A percentile compares a stretch with the other conserved stretches of the same genome.
Conservation (phyloP, 2,888 invertebrate species). For the Acleris cristana region DNA sequence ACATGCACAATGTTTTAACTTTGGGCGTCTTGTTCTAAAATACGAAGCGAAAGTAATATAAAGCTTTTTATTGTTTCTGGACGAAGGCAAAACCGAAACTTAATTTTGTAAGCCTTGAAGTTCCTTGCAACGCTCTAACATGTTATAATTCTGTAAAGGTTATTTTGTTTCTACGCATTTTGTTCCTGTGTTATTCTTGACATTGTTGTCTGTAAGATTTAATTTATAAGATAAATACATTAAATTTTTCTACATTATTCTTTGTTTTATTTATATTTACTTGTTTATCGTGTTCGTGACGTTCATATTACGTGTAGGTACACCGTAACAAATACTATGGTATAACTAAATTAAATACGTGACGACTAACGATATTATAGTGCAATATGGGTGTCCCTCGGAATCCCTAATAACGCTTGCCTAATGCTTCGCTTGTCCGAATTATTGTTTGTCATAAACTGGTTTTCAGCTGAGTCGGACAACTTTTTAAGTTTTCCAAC, state of each 20-base stretch:
- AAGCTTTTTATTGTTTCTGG: too few species aligned
- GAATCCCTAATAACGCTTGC: too few species aligned
- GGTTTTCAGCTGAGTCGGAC: too few species aligned
- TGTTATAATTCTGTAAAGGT: background rate
- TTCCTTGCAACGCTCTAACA: too few species aligned
- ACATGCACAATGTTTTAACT: background rate
- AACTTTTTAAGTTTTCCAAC: too few species aligned
- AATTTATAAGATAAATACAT: constrained; percentile 19
- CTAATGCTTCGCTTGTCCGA: too few species aligned
- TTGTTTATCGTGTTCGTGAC: background rate
- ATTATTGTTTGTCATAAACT: too few species aligned
- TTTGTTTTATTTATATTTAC: constrained; percentile 11
- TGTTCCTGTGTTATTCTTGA: background rate
- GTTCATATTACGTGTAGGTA: background rate
- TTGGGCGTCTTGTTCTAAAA: too few species aligned
- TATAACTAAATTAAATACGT: background rate
- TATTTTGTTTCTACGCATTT: background rate
- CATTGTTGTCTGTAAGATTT: background rate
- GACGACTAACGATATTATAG: background rate
- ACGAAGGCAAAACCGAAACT: background rate
- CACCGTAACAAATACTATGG: background rate
- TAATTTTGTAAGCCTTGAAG: background rate
- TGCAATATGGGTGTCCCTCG: too few species aligned
- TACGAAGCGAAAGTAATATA: too few species aligned
- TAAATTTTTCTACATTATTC: constrained; percentile 15